Evolutionary conservation across 2,113 vertebrate species (phyloP).

Genomic region (Sigmodon hispidus): DNA sequence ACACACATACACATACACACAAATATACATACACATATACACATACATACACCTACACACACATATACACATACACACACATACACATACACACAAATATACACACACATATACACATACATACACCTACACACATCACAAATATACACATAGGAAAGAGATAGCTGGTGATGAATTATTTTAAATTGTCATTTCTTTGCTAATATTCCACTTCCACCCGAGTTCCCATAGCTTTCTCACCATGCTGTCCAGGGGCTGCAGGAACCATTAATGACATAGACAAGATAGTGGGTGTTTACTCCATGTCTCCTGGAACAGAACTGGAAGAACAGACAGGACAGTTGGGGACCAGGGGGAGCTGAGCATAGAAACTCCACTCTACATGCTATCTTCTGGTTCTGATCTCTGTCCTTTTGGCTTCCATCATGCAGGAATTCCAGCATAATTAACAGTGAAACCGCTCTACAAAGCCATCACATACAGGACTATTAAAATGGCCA

Average conservation of each 20-base stretch:
- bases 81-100: too few species aligned
- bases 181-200: not conserved
- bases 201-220: not conserved
- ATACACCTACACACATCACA: not conserved
- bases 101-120: not conserved
- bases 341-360: not conserved
- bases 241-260: not conserved
- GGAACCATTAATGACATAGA: not conserved
- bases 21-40: too few species aligned
- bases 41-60: too few species aligned
- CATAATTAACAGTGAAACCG: not conserved
- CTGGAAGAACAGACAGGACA: not conserved
- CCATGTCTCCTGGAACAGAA: not conserved
- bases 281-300: not conserved
- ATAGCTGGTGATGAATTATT: not conserved
- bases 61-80: too few species aligned
- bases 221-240: not conserved
- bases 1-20: not conserved
- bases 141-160: not conserved
- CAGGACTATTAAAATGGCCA: not conserved
- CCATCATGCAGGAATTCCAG: not conserved
- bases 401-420: not conserved
- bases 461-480: not conserved
- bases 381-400: not conserved
- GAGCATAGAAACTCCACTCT: not conserved